phyloP scores from a whole-genome alignment of 1,140 invertebrate species.

The Drosophila orena region DNA sequence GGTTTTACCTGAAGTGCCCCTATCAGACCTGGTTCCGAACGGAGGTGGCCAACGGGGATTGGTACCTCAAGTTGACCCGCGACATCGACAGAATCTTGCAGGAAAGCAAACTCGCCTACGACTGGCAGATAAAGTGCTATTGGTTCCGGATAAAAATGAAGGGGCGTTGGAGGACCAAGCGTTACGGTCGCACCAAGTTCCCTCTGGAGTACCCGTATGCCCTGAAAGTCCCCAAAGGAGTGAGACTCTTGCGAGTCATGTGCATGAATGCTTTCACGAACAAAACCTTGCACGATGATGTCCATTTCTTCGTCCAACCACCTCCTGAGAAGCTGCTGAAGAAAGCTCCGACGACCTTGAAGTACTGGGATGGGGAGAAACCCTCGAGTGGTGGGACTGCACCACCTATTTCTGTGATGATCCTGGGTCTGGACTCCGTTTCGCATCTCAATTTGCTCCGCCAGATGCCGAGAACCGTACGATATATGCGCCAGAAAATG shows the following conservation, averaged over 20 bases:
- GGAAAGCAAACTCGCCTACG: neutral
- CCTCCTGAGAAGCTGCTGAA: constrained; percentile 2
- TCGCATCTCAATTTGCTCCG: constrained; percentile 45
- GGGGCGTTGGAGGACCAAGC: neutral
- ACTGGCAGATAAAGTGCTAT: constrained; percentile 12
- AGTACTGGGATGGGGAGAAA: neutral
- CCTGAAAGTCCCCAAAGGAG: neutral
- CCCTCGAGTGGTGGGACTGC: neutral
- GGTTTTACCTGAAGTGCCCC: neutral
- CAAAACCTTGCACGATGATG: constrained; percentile 15
- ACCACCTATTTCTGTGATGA: constrained; percentile 33
- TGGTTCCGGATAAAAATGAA: neutral
- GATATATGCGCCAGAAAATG: constrained; percentile 10
- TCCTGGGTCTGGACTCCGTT: constrained; percentile 37
- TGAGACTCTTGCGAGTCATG: constrained; percentile 2
- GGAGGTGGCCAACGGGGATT: neutral
- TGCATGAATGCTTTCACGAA: neutral
- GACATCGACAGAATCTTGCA: constrained; percentile 15
- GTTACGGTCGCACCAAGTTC: neutral
- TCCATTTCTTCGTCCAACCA: constrained; percentile 32
- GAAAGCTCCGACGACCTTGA: neutral
- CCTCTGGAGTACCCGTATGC: constrained; percentile 12
- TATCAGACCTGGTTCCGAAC: constrained; percentile 25
- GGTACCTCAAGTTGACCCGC: constrained; percentile 6
- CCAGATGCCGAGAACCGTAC: constrained; percentile 25